Conservation (phyloP, 2,888 invertebrate species). For the Aphidius colemani region DNA sequence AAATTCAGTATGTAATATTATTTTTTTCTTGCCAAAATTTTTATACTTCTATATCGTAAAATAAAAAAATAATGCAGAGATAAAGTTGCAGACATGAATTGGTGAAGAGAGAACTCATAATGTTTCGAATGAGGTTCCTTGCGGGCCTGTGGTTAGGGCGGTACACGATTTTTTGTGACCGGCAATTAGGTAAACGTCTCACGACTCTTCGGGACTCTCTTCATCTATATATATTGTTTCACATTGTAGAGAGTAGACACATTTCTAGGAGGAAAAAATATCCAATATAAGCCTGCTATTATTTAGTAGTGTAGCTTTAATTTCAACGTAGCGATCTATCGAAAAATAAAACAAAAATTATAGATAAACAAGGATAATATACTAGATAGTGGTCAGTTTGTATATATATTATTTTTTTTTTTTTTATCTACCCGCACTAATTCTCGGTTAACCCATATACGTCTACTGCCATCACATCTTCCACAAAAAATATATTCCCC, state of each 20-base stretch:
- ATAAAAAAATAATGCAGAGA: constrained; percentile 16
- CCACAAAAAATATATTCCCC: too few species aligned
- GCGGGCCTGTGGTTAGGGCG: constrained; percentile 60
- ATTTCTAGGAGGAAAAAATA: constrained; percentile 31
- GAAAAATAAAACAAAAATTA: constrained; percentile 9
- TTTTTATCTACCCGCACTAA: constrained; percentile 23
- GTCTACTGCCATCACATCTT: too few species aligned
- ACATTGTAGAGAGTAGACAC: constrained; percentile 50
- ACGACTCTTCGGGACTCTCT: constrained; percentile 26
- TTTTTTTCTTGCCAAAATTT: constrained; percentile 15
- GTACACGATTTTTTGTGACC: constrained; percentile 58
- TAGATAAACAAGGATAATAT: constrained; percentile 25
- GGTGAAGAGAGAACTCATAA: constrained; percentile 38
- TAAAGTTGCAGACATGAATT: constrained; percentile 25
- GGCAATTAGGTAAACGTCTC: constrained; percentile 61
- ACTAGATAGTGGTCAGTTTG: constrained; percentile 24
- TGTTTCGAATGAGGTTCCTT: constrained; percentile 45
- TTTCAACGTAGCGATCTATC: constrained; percentile 33
- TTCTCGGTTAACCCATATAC: too few species aligned
- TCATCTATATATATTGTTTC: constrained; percentile 38
- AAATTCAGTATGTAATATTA: not conserved
- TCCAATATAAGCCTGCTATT: constrained; percentile 43
- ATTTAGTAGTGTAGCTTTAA: constrained; percentile 59
- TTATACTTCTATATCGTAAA: constrained; percentile 11
- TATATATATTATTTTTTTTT: constrained; percentile 19